These are phyloP conservation scores for Montipora capricornis DNA, from an alignment of 64 coral and sea anemone species.

Conservation along the genomic window DNA sequence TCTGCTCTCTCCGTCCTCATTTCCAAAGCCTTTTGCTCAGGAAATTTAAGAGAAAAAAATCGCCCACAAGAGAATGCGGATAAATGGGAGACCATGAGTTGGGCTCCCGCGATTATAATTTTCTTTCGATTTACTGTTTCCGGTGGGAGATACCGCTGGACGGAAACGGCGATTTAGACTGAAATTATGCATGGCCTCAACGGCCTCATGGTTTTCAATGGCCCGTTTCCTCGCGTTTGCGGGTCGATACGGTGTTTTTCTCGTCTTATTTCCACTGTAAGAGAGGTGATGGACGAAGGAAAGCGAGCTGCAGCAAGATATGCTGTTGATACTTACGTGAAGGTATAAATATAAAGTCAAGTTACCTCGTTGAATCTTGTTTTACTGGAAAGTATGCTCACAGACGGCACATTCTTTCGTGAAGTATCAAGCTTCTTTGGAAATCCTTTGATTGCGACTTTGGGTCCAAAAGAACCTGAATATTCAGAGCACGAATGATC, in stretches of 20 bases:
- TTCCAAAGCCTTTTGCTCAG: too few relatives aligned
- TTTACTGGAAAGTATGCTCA: too few relatives aligned
- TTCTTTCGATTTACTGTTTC: neutral
- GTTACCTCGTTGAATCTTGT: too few relatives aligned
- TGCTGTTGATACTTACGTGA: constrained; percentile 82
- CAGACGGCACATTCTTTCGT: too few relatives aligned
- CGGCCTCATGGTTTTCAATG: neutral
- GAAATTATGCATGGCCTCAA: neutral
- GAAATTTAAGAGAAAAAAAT: too few relatives aligned
- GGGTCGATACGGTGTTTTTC: neutral
- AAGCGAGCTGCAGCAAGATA: constrained; percentile 83
- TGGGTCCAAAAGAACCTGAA: neutral
- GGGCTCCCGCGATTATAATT: neutral
- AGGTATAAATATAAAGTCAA: constrained; percentile 28
- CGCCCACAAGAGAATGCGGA: too few relatives aligned
- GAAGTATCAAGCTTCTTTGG: too few relatives aligned
- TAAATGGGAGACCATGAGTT: too few relatives aligned
- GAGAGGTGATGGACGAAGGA: constrained; percentile 73
- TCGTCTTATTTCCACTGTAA: constrained; percentile 34
- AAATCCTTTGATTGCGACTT: neutral
- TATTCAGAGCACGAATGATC: too few relatives aligned
- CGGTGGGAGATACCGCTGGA: constrained; percentile 30
- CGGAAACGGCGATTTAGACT: neutral
- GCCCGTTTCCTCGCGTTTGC: neutral
- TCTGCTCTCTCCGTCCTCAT: too few relatives aligned